Percentiles rank a stretch among this genome's conserved stretches.
These are phyloP conservation scores for Chaenogobius annularis DNA, from an alignment of 2,113 vertebrate genomes.

Conservation along the genomic window DNA sequence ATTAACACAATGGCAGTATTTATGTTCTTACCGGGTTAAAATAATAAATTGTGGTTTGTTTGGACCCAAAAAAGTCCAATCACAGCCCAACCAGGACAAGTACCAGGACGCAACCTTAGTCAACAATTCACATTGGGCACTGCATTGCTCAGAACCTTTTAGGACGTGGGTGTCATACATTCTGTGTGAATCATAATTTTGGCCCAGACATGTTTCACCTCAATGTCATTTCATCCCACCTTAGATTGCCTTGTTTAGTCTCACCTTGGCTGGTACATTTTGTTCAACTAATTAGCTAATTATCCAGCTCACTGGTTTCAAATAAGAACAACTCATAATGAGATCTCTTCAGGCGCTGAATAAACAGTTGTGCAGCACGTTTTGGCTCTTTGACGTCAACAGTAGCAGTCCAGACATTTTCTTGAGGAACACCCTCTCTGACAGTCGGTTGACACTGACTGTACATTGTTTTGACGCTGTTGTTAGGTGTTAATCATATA, in stretches of 20 bases:
- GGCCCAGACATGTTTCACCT: background rate
- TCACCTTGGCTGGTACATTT: background rate
- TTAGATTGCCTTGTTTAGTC: background rate
- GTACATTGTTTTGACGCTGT: background rate
- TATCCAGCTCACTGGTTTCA: background rate
- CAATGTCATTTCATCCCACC: background rate
- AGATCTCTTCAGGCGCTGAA: background rate
- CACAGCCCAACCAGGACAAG: too few species aligned
- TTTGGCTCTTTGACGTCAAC: background rate
- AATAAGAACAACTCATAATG: background rate
- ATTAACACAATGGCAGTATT: too few species aligned
- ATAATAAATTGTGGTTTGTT: too few species aligned
- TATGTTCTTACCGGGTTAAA: too few species aligned
- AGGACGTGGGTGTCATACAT: background rate
- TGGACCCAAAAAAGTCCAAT: background rate
- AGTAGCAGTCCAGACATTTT: background rate
- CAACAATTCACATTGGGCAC: background rate
- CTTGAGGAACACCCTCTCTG: background rate
- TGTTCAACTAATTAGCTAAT: background rate
- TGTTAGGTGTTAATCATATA: background rate
- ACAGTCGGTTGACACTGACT: background rate
- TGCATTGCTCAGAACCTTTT: background rate
- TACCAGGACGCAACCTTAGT: background rate
- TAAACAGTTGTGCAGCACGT: background rate
- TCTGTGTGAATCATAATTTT: constrained; percentile 4